Base-by-base conservation (phyloP, 92 coral and sea anemone species). In the Heliopora coerulea region DNA sequence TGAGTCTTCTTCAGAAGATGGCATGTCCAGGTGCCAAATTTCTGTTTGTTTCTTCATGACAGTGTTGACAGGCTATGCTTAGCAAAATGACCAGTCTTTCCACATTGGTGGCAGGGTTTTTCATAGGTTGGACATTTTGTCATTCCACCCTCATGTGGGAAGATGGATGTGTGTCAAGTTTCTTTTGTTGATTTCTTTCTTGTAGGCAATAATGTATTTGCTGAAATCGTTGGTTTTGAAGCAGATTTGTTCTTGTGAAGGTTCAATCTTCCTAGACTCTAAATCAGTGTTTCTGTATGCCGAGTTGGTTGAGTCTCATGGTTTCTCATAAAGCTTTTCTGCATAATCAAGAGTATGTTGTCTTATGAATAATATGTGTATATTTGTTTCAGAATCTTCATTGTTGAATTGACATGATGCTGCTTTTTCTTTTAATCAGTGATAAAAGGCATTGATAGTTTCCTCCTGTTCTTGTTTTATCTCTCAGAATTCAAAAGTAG, bases 311-410 rank as follows among this genome's bases (percentile, higher is more conserved):
- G 48, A 68, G 82, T 41, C 30, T 33, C 73, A 82, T 42, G 2
- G 31, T 33, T 68, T 82, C 78, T 49, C 82, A 65, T 40, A 82
- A 49, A 17, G 74, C 82, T 58, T 82, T 65, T 34, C 77, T n/a
- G 1, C 73, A 39, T 35, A 75, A 39, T 28, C 78, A 65, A 24
- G 58, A 52, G 40, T 76, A 82, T 27, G 62, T 44, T 24, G 73
- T 82, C 30, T 66, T 67, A 42, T 82, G 85, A 59, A 81, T 81
- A 46, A 74, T 80, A 49, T 59, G 79, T 26, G 80, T 80, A n/a
- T n/a, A 59, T 73, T 72, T 63, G 74, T 82, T 65, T 82, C 81
- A 23, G 27, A 59, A 44, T 75, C 81, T 34, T 64, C 69, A 52
- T 67, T 28, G 50, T 23, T 23, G 54, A 78, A 78, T 29, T 65